Evolutionary conservation across 2,113 vertebrate species (phyloP).

Genomic region (Galbula dea): DNA sequence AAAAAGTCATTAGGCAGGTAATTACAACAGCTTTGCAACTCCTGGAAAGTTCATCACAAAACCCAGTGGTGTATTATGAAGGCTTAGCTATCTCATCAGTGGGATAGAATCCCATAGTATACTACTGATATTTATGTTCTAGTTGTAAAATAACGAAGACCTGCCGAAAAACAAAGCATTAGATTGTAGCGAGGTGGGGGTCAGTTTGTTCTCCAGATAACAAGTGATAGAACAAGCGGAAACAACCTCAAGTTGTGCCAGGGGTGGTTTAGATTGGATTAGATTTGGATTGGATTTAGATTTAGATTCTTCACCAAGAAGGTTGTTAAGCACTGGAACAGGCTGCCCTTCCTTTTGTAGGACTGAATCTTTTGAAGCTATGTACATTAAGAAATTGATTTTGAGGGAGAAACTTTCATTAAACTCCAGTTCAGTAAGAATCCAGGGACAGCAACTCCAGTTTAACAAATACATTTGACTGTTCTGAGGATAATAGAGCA

Average conservation of each 20-base stretch:
- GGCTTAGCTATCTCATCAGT: not conserved
- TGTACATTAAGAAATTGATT: not conserved
- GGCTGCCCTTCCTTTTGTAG: not conserved
- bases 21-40: not conserved
- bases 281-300: too few relatives aligned
- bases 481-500: constrained; percentile 17
- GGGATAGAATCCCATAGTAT: not conserved
- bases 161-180: not conserved
- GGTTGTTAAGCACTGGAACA: not conserved
- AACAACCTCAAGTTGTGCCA: not conserved
- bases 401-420: not conserved
- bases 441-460: not conserved
- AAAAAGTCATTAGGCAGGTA: not conserved
- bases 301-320: too few relatives aligned
- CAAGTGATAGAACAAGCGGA: not conserved
- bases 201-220: not conserved
- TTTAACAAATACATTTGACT: constrained; percentile 26
- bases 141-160: not conserved
- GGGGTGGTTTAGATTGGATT: not conserved
- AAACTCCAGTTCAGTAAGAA: not conserved
- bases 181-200: not conserved
- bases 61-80: not conserved
- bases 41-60: not conserved
- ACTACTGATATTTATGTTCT: not conserved
- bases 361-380: not conserved